Evolutionary conservation across 2,113 vertebrate species (phyloP).

Genomic region (Mungos mungo): DNA sequence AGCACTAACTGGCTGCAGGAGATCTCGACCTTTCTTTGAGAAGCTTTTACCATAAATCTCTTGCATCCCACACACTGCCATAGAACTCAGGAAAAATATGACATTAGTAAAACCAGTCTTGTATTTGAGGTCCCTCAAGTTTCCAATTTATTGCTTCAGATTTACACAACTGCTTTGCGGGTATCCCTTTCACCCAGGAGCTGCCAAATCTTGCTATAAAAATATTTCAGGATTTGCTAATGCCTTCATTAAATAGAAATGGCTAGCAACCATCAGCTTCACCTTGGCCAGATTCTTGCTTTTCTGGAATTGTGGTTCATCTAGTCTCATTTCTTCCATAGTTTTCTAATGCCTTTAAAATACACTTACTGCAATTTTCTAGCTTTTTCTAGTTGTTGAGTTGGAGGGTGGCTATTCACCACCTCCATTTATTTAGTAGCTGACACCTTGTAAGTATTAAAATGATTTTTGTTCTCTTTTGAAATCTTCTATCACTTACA

Average conservation of each 20-base stretch:
- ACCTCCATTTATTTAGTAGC: slow-evolving; percentile 9
- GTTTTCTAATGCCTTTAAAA: neutral
- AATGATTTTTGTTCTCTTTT: slow-evolving; percentile 28
- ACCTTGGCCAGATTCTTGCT: neutral
- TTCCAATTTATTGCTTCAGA: neutral
- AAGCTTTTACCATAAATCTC: neutral
- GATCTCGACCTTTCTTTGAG: neutral
- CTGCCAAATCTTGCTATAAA: neutral
- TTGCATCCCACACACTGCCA: neutral
- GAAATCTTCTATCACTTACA: neutral
- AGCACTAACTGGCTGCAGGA: neutral
- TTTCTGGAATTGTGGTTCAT: slow-evolving; percentile 5
- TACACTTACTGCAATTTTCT: neutral
- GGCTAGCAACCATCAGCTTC: neutral
- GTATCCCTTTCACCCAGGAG: neutral
- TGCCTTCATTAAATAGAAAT: neutral
- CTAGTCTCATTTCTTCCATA: neutral
- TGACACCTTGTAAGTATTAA: neutral
- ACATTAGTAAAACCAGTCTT: neutral
- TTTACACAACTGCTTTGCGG: neutral
- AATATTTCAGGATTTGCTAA: neutral
- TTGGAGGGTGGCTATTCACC: neutral
- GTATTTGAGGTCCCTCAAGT: neutral
- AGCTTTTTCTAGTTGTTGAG: neutral
- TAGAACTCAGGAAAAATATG: neutral